Base-by-base conservation (phyloP, 2,113 vertebrate species). In the Corydoras maculifer region DNA sequence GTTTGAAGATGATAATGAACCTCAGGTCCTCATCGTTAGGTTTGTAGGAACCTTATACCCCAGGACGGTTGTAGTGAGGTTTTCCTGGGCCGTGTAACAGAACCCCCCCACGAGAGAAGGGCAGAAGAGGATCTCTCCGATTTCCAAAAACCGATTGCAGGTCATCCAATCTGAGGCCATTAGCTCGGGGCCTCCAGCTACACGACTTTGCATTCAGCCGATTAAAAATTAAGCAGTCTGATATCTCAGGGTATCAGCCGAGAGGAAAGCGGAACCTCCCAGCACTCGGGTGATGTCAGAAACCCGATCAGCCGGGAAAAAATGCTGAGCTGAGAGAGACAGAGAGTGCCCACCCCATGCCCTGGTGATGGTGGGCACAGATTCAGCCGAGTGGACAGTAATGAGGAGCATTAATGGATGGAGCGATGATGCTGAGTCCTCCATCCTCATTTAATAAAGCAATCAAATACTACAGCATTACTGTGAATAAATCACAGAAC, bases 141-240 rank as follows among this genome's bases (percentile, higher is more conserved):
- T 77, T 79, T 68, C 70, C 57, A 62, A 58, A 81, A 43, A 74
- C 66, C 49, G 73, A 72, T 69, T 67, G 68, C 58, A 58, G 69
- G 81, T 85, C 82, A 86, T 79, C 81, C 80, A 78, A 81, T 81
- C 82, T 68, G 57, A 43, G 69, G 78, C 82, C 79, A 82, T 82
- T 80, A 84, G 81, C 57, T 75, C 31, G 65, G 53, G 49, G 35
- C 60, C 70, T 62, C 70, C 69, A 62, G 75, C 72, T 77, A 76
- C 73, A 78, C 0, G 2, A 63, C 68, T 80, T 75, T 77, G 75
- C 79, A 80, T 78, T 84, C 81, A 72, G 77, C 74, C 72, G 69
- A 86, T 86, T 82, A 86, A 86, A 85, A 82, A 86, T 86, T 83
- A 79, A 86, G 50, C 13, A 53, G 9, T 25, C 51, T 53, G 51